Evolutionary conservation across 2,113 vertebrate species (phyloP).

Genomic region (Solenodon paradoxus): DNA sequence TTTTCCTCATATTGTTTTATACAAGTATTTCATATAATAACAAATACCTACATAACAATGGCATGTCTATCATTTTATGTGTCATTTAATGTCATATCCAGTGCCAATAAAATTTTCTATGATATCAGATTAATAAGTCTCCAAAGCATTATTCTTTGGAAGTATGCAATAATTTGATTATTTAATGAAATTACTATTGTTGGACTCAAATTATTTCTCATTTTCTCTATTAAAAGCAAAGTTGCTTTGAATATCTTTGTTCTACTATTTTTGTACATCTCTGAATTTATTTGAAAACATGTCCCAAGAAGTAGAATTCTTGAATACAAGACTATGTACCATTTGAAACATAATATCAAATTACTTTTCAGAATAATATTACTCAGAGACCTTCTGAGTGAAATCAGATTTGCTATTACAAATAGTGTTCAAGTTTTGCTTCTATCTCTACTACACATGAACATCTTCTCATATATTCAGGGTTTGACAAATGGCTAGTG

Average conservation of each 20-base stretch:
- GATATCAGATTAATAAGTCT: not conserved
- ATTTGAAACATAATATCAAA: not conserved
- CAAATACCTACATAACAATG: not conserved
- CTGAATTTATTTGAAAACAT: not conserved
- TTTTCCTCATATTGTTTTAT: not conserved
- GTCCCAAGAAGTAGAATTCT: not conserved
- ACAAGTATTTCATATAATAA: not conserved
- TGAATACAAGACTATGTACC: not conserved
- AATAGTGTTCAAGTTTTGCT: not conserved
- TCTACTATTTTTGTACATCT: not conserved
- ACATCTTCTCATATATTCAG: not conserved
- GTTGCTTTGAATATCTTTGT: not conserved
- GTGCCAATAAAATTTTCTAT: not conserved
- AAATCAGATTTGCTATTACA: no score
- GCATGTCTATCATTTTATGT: not conserved
- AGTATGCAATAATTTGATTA: not conserved
- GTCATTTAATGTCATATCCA: not conserved
- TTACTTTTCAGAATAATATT: no score
- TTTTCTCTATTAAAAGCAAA: no score
- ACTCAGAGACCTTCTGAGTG: no score
- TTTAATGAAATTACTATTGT: not conserved
- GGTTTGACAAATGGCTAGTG: not conserved
- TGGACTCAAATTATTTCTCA: no score
- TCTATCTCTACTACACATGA: not conserved
- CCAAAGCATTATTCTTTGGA: not conserved